Evolutionary conservation across 2,888 invertebrate species (phyloP), one percentile per base, ranked within the genome.

Genomic region (Tubiluchus corallicola): DNA sequence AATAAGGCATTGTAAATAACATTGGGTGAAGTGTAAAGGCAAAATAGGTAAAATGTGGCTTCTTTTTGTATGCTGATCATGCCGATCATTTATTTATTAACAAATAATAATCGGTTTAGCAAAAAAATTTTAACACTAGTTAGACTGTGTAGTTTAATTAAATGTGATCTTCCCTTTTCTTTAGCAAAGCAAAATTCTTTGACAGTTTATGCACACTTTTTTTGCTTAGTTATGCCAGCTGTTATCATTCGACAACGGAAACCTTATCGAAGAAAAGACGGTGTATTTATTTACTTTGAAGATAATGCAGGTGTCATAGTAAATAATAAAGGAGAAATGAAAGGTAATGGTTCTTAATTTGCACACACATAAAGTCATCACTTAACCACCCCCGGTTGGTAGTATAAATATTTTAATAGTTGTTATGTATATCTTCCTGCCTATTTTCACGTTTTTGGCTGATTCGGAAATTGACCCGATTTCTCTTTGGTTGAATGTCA

Each of bases 321-420:
- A 45, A 98, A 98, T 68, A 94, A 94, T 67, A 98, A 98, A 69
- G 98, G 96, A 50, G 96, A 98, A 74, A 96, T 96, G 96, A 96
- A 96, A 70, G 96, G 90, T 70, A 53, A 54, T 47, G 43, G n/a
- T 29, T 29, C 9, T 29, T 9, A 13, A 13, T 29, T 29, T 29
- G n/a, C 29, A 29, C n/a, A 29, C 9, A 13, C n/a, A 29, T 29
- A 29, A 13, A 29, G 9, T 13, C n/a, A n/a, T n/a, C n/a, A n/a
- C n/a, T n/a, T n/a, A n/a, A n/a, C n/a, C n/a, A n/a, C n/a, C n/a
- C n/a, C n/a, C n/a, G n/a, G n/a, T 37, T 41, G 2, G 15, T 45
- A 15, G 29, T 40, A 2, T 21, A 9, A 38, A 13, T 2, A 16
- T 17, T 17, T 13, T 37, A 21, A 2, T 21, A 13, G 17, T 2